Evolutionary conservation across 2,888 invertebrate species (phyloP).

Genomic region (Ischnus inquisitorius): DNA sequence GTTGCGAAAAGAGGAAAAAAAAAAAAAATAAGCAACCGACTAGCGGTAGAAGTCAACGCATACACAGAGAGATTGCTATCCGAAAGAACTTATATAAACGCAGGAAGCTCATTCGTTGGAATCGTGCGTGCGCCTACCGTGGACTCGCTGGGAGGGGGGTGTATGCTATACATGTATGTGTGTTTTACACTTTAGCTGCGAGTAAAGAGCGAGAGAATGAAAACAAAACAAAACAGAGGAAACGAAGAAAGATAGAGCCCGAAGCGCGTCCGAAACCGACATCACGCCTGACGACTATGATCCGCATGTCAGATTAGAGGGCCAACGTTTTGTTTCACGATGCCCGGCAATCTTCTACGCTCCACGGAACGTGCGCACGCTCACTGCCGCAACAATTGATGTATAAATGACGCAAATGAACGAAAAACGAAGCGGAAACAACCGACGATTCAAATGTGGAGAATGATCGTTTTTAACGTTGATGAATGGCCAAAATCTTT

Average conservation of each 20-base stretch:
- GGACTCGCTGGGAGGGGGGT: conserved; percentile 1
- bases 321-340: conserved; percentile 72
- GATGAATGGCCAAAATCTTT: background rate
- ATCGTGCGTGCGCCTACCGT: conserved; percentile 53
- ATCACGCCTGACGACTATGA: conserved; percentile 73
- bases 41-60: conserved; percentile 52
- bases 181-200: conserved; percentile 22
- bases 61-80: conserved; percentile 69
- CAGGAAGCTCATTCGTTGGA: conserved; percentile 68
- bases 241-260: conserved; percentile 68
- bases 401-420: background rate
- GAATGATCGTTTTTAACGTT: background rate
- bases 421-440: background rate
- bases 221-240: conserved; percentile 40
- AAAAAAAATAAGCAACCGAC: conserved; percentile 29
- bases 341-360: conserved; percentile 71
- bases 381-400: conserved; percentile 20
- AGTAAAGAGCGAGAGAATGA: conserved; percentile 31
- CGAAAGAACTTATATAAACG: conserved; percentile 67
- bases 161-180: background rate
- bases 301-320: conserved; percentile 73
- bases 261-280: conserved; percentile 65
- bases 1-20: background rate
- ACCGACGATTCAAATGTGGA: background rate
- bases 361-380: conserved; percentile 57